These are phyloP conservation scores for Apogon talboti DNA, from an alignment of 2,797 vertebrate genomes.

Conservation along the genomic window DNA sequence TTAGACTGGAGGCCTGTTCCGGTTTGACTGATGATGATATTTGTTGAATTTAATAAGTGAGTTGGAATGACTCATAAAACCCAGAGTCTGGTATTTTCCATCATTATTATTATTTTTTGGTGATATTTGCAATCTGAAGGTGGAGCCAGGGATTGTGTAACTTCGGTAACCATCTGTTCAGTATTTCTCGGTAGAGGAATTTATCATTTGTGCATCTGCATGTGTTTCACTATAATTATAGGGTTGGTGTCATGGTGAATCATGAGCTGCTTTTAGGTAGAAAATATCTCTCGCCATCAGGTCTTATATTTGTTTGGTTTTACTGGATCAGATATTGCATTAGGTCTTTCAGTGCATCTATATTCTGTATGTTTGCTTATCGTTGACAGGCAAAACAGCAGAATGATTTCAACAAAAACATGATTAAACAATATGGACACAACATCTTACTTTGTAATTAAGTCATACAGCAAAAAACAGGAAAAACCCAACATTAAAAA, in stretches of 20 bases:
- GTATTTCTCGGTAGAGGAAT: not conserved
- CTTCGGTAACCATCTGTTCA: not conserved
- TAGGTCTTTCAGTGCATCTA: not conserved
- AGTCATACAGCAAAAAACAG: slow-evolving; percentile 38
- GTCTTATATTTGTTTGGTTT: slow-evolving; percentile 30
- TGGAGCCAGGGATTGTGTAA: slow-evolving; percentile 3
- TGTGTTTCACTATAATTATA: not conserved
- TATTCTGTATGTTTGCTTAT: slow-evolving; percentile 11
- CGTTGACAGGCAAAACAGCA: slow-evolving; percentile 24
- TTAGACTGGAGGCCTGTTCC: no score
- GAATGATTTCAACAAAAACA: slow-evolving; percentile 3
- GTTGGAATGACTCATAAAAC: slow-evolving; percentile 20
- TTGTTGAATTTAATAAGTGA: not conserved
- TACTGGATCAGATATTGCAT: slow-evolving; percentile 11
- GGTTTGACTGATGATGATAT: no score
- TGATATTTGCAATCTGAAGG: not conserved
- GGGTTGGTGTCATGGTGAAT: slow-evolving; percentile 3
- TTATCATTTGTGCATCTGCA: not conserved
- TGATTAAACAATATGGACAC: slow-evolving; percentile 23
- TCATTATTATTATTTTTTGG: not conserved
- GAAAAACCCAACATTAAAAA: slow-evolving; percentile 26
- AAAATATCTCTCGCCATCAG: not conserved
- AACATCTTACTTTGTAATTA: slow-evolving; percentile 14
- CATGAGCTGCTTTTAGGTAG: slow-evolving; percentile 1
- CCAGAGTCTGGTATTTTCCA: no score